Percentiles rank a stretch among this genome's conserved stretches.
phyloP scores from a whole-genome alignment of 2,888 invertebrate genomes.

The Xestia rhomboidea region DNA sequence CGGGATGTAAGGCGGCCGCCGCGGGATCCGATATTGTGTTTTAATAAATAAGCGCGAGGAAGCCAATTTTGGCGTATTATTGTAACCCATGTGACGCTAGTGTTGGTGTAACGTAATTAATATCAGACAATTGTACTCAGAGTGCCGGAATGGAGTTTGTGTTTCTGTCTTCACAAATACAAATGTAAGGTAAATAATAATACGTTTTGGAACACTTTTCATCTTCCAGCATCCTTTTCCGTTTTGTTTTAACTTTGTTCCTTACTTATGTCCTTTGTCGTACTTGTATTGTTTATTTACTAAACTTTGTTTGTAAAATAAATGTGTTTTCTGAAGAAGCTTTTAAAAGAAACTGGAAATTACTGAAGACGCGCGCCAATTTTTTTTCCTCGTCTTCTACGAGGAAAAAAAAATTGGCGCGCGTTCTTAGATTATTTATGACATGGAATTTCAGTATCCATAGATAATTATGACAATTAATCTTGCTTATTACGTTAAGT shows the following conservation, averaged over 20 bases:
- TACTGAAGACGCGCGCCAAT: too few relatives aligned
- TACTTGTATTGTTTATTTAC: conserved; percentile 38
- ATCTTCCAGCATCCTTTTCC: conserved; percentile 37
- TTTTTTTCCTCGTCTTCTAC: too few relatives aligned
- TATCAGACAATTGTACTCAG: conserved; percentile 75
- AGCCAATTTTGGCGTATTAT: conserved; percentile 69
- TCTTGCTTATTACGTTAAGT: not conserved
- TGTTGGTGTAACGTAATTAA: conserved; percentile 81
- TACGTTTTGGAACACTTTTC: conserved; percentile 38
- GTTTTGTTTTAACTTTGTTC: conserved; percentile 42
- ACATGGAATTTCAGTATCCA: not conserved
- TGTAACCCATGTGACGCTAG: conserved; percentile 78
- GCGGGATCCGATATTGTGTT: conserved; percentile 69
- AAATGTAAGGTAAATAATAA: conserved; percentile 73
- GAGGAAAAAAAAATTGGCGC: not conserved
- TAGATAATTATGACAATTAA: not conserved
- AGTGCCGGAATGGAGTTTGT: conserved; percentile 81
- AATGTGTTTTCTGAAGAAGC: conserved; percentile 24
- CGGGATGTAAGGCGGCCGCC: conserved; percentile 70
- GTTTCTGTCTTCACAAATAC: conserved; percentile 63
- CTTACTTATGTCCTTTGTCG: conserved; percentile 50
- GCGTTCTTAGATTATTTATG: not conserved
- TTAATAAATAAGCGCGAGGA: conserved; percentile 68
- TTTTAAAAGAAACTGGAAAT: not conserved
- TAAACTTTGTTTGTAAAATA: conserved; percentile 48